These are phyloP conservation scores for Momotus momota DNA, from an alignment of 2,797 vertebrate genomes.

Conservation along the genomic window DNA sequence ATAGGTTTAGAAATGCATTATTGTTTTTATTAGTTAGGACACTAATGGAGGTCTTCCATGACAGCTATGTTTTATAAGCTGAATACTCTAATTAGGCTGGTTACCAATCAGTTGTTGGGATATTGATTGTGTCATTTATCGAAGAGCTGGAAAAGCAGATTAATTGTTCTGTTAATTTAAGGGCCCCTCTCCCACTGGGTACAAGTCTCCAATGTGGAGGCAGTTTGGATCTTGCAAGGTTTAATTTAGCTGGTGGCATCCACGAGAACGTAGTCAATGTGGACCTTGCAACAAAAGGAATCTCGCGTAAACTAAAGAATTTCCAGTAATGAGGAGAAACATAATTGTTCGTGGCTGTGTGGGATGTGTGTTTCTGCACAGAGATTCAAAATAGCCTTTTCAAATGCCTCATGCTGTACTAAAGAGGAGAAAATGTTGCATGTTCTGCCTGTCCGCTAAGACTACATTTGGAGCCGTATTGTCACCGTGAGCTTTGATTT, in stretches of 20 bases:
- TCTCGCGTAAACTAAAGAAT: background rate
- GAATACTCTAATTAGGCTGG: conserved; percentile 81
- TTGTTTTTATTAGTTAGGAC: conserved; percentile 83
- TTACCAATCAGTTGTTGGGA: conserved; percentile 82
- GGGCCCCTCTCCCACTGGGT: background rate
- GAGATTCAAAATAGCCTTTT: background rate
- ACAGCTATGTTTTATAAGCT: conserved; percentile 83
- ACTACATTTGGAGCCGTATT: background rate
- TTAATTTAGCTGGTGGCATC: background rate
- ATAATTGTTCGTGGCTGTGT: background rate
- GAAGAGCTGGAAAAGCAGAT: conserved; percentile 72
- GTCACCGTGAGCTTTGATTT: background rate
- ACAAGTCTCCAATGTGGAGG: background rate
- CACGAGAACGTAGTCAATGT: background rate
- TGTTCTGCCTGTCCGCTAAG: background rate
- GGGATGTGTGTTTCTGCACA: background rate
- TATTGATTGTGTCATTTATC: conserved; percentile 85
- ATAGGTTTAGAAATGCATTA: conserved; percentile 82
- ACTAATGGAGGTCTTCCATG: conserved; percentile 82
- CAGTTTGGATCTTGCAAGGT: background rate
- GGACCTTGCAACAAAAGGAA: background rate
- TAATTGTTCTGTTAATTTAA: conserved; percentile 71
- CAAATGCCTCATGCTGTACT: background rate
- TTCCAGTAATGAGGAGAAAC: background rate
- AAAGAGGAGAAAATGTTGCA: background rate